Conservation (phyloP, 2,888 invertebrate species). For the Ennomos erosarius region DNA sequence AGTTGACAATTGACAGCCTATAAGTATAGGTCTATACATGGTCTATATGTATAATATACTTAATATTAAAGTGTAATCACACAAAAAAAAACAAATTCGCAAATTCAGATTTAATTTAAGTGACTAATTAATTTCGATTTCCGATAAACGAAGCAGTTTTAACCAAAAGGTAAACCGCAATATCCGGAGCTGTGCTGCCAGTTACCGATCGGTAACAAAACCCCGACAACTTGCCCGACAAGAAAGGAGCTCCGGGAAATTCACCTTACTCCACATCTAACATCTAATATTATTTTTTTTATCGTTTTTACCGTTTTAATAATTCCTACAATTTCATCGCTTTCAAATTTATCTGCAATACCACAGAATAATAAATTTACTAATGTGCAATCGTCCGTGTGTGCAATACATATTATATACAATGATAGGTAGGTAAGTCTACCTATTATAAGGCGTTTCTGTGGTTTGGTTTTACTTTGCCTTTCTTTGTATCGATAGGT, state of each 20-base stretch:
- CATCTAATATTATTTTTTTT: background rate
- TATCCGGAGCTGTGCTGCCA: slow-evolving; percentile 42
- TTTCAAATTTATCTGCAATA: too few relatives aligned
- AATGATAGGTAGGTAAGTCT: too few relatives aligned
- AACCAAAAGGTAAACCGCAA: slow-evolving; percentile 45
- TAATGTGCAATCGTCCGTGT: too few relatives aligned
- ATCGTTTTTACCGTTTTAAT: too few relatives aligned
- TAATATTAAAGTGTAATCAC: background rate
- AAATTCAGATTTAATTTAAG: background rate
- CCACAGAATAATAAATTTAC: too few relatives aligned
- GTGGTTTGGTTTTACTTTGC: too few relatives aligned
- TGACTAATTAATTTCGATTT: slow-evolving; percentile 17
- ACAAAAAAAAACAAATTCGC: background rate
- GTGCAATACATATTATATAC: too few relatives aligned
- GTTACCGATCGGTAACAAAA: slow-evolving; percentile 41
- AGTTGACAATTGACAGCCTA: background rate
- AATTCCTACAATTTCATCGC: too few relatives aligned
- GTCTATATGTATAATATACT: too few relatives aligned
- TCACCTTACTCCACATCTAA: background rate
- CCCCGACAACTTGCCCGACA: slow-evolving; percentile 5
- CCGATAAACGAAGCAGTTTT: slow-evolving; percentile 32
- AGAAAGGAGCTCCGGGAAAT: slow-evolving; percentile 6
- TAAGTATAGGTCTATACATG: too few relatives aligned
- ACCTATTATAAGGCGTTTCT: too few relatives aligned
- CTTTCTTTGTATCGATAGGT: too few relatives aligned